Evolutionary conservation across 2,113 vertebrate genomes (phyloP).

Genomic region (Gavialis gangeticus): DNA sequence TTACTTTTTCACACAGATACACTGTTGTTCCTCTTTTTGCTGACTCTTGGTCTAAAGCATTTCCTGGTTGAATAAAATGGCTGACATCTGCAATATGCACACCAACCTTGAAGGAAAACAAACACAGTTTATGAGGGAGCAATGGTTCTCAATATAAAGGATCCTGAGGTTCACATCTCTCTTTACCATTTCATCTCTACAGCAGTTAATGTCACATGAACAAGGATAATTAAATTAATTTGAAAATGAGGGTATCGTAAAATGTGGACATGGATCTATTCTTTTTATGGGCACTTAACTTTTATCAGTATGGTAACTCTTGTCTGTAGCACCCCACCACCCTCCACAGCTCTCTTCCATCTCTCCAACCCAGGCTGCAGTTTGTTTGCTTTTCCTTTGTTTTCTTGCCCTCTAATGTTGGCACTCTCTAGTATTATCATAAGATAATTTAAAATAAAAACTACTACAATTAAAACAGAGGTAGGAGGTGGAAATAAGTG

Average conservation of each 20-base stretch:
- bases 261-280: neutral
- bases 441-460: neutral
- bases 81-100: slow-evolving; percentile 98
- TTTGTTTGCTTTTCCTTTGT: neutral
- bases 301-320: neutral
- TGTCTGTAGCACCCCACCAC: neutral
- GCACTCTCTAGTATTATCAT: neutral
- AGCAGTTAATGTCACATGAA: neutral
- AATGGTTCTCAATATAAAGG: neutral
- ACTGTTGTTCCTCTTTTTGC: slow-evolving; percentile 95
- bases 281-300: neutral
- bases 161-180: neutral
- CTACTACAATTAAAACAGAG: neutral
- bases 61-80: slow-evolving; percentile 96
- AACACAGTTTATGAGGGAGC: neutral
- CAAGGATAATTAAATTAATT: neutral
- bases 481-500: neutral
- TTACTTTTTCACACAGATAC: slow-evolving; percentile 95
- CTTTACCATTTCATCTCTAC: neutral
- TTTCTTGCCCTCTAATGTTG: neutral
- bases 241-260: neutral
- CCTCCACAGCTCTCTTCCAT: neutral
- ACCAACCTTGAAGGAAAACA: slow-evolving; percentile 85
- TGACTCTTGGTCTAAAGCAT: slow-evolving; percentile 94
- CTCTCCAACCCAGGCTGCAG: neutral